A percentile compares a stretch with the other conserved stretches of the same genome.
Evolutionary conservation across 2,113 vertebrate species (phyloP).

Genomic region (Anthoscopus minutus): DNA sequence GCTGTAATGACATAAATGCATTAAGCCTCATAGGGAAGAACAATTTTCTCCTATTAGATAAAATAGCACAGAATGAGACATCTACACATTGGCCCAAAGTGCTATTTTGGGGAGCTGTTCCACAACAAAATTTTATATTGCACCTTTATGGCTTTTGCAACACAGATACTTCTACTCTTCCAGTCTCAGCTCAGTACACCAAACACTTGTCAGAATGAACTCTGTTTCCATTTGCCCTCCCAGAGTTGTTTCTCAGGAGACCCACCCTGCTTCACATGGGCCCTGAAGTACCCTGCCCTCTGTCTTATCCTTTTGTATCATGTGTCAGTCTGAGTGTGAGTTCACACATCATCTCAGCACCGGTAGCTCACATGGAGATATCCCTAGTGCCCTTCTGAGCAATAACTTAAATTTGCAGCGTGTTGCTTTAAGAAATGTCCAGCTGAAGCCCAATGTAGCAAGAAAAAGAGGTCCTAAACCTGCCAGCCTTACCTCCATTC

Average conservation of each 20-base stretch:
- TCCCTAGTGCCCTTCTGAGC: not conserved
- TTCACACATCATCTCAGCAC: not conserved
- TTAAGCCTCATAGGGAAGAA: not conserved
- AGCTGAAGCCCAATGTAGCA: not conserved
- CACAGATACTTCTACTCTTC: not conserved
- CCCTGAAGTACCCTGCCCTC: not conserved
- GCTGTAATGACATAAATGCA: not conserved
- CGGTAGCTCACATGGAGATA: not conserved
- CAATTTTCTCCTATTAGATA: not conserved
- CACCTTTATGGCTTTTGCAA: not conserved
- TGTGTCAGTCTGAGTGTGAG: not conserved
- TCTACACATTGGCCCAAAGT: not conserved
- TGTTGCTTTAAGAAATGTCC: not conserved
- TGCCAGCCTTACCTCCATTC: not conserved
- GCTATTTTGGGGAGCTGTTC: not conserved
- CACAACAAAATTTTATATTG: not conserved
- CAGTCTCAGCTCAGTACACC: not conserved
- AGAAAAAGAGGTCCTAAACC: not conserved
- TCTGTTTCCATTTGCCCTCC: not conserved
- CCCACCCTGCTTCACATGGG: not conserved
- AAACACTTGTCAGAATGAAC: not conserved
- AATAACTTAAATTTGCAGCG: not conserved
- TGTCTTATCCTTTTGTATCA: not conserved
- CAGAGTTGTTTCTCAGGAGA: not conserved
- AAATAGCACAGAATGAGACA: not conserved